phyloP scores from a whole-genome alignment of 2,888 invertebrate species.

The Odiellus spinosus region DNA sequence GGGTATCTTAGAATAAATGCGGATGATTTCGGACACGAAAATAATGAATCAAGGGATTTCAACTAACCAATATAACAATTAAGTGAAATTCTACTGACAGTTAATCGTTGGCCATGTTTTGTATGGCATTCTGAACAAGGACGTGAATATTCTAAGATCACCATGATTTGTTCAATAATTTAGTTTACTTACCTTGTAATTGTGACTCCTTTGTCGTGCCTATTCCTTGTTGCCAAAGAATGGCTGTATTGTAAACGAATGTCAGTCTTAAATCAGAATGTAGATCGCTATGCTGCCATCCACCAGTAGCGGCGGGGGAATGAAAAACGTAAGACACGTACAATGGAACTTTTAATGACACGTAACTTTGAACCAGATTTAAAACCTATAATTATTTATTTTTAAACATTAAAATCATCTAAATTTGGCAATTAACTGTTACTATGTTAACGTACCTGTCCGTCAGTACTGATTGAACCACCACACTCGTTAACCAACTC shows the following conservation, averaged over 20 bases:
- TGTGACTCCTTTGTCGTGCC: conserved; percentile 22
- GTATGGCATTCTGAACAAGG: too few relatives aligned
- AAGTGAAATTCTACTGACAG: too few relatives aligned
- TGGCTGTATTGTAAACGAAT: conserved; percentile 31
- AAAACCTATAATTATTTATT: conserved; percentile 22
- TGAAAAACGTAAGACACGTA: conserved; percentile 30
- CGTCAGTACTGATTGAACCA: conserved; percentile 26
- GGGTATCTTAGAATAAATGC: background rate
- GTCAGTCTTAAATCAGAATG: conserved; percentile 25
- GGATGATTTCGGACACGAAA: too few relatives aligned
- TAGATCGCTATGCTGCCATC: conserved; percentile 29
- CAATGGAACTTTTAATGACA: conserved; percentile 27
- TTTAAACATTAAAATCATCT: conserved; percentile 1
- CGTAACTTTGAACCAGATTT: conserved; percentile 27
- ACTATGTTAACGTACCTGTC: conserved; percentile 26
- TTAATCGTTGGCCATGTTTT: too few relatives aligned
- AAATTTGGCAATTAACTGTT: too few relatives aligned
- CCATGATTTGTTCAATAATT: too few relatives aligned
- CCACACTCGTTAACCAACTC: conserved; percentile 29
- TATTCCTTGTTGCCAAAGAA: conserved; percentile 30
- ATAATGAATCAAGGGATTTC: too few relatives aligned
- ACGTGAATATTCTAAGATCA: too few relatives aligned
- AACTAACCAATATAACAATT: too few relatives aligned
- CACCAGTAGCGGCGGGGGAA: conserved; percentile 24
- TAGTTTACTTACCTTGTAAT: conserved; percentile 22